Conservation (phyloP, 2,113 vertebrate genomes). For the Notechis scutatus region DNA sequence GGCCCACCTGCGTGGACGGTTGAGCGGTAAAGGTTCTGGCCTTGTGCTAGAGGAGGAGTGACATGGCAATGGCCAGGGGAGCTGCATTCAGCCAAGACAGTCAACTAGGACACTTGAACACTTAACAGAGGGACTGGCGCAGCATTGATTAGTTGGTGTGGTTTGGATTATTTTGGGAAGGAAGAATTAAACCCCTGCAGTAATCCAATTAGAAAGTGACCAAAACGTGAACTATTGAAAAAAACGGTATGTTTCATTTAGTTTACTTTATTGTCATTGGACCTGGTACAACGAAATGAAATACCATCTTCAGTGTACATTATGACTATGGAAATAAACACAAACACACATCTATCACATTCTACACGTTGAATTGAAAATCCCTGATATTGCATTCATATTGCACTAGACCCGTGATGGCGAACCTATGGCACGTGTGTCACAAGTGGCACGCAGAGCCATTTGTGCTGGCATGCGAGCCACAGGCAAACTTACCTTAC, state of each 20-base stretch:
- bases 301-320: too few relatives aligned
- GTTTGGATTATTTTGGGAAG: not conserved
- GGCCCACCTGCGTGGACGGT: not conserved
- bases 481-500: too few relatives aligned
- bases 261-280: too few relatives aligned
- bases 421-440: too few relatives aligned
- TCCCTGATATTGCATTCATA: too few relatives aligned
- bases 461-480: too few relatives aligned
- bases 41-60: not conserved
- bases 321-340: too few relatives aligned
- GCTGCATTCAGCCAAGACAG: not conserved
- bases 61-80: not conserved
- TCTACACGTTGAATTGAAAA: too few relatives aligned
- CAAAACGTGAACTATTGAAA: not conserved
- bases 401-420: too few relatives aligned
- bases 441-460: too few relatives aligned
- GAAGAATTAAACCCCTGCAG: not conserved
- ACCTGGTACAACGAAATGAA: too few relatives aligned
- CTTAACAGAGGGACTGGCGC: not conserved
- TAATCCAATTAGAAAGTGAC: not conserved
- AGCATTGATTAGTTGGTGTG: not conserved
- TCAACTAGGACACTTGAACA: not conserved
- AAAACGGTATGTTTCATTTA: not conserved
- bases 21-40: not conserved
- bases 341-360: too few relatives aligned